phyloP scores from a whole-genome alignment of 2,113 vertebrate species.

The Phaetusa simplex region DNA sequence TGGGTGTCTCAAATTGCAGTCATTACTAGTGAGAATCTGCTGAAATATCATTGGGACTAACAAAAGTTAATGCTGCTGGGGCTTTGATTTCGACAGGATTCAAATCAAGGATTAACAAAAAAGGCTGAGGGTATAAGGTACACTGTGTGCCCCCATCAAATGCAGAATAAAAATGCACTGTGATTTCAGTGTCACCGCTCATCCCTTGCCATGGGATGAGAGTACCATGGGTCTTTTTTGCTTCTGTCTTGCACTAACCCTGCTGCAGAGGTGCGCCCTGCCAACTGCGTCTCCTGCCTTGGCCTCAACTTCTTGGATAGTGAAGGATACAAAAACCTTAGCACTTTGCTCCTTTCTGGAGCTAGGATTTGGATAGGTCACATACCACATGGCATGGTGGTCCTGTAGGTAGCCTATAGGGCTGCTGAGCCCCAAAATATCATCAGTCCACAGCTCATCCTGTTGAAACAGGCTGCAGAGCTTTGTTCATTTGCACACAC shows the following conservation, averaged over 20 bases:
- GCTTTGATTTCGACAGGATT: background rate
- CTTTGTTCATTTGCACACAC: fast-evolving
- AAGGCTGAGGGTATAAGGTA: background rate
- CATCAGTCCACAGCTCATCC: background rate
- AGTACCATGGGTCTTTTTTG: background rate
- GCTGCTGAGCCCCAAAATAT: background rate
- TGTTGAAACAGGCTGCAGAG: background rate
- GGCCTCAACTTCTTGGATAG: background rate
- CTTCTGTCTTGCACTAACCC: background rate
- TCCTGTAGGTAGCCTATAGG: background rate
- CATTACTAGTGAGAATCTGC: background rate
- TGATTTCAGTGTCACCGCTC: background rate
- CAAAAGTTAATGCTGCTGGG: background rate
- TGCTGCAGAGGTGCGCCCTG: background rate
- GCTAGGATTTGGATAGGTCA: background rate
- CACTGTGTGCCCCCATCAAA: fast-evolving
- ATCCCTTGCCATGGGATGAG: background rate
- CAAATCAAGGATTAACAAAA: background rate
- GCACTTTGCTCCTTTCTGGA: background rate
- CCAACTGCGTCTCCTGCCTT: fast-evolving
- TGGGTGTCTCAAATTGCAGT: background rate
- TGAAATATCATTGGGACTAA: background rate
- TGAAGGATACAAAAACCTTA: background rate
- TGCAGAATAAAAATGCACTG: background rate
- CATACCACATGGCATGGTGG: too few relatives aligned